These are phyloP conservation scores for Clarias fuscus DNA, from an alignment of 2,797 vertebrate species.

Conservation along the genomic window DNA sequence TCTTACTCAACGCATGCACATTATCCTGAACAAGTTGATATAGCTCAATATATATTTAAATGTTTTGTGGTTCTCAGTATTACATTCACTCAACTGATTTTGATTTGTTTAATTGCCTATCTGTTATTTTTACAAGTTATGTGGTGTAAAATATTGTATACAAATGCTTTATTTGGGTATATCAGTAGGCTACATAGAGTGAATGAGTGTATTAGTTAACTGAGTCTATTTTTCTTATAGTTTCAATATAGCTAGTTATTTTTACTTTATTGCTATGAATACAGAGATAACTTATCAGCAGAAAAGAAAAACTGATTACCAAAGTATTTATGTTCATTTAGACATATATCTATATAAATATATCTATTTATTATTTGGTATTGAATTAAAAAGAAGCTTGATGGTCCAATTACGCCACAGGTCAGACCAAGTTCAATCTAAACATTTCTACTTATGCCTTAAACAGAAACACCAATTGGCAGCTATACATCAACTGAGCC, in stretches of 20 bases:
- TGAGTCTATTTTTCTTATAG: conserved; percentile 70
- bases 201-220: conserved; percentile 66
- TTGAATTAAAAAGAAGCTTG: conserved; percentile 68
- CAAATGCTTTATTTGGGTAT: conserved; percentile 64
- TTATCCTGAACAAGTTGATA: conserved; percentile 76
- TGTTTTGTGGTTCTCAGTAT: conserved; percentile 76
- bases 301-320: conserved; percentile 68
- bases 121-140: conserved; percentile 57
- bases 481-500: conserved; percentile 42
- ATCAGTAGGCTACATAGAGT: conserved; percentile 66
- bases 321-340: conserved; percentile 72
- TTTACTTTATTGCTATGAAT: conserved; percentile 56
- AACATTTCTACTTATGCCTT: conserved; percentile 43
- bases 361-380: conserved; percentile 61
- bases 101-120: conserved; percentile 62
- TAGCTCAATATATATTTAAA: conserved; percentile 74
- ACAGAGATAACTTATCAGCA: conserved; percentile 58
- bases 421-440: conserved; percentile 18
- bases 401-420: conserved; percentile 18
- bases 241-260: conserved; percentile 58
- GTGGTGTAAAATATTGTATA: conserved; percentile 59
- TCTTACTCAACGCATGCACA: conserved; percentile 80
- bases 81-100: conserved; percentile 65
- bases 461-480: conserved; percentile 49
- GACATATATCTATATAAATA: conserved; percentile 52